These are phyloP conservation scores for Crematogaster levior DNA, from an alignment of 2,888 invertebrate species.

Conservation along the genomic window DNA sequence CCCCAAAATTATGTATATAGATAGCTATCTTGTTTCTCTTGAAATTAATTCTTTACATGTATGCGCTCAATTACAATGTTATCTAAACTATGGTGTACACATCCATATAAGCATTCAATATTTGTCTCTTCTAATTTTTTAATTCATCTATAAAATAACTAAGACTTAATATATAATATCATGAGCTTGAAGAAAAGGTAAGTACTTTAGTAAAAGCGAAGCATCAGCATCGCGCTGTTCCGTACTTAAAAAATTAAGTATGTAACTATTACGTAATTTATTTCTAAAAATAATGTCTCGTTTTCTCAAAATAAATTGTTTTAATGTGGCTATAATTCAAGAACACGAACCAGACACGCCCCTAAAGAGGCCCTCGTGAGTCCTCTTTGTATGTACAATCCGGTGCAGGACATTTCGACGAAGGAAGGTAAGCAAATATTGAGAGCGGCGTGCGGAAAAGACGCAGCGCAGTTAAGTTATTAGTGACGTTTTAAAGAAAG, in stretches of 20 bases:
- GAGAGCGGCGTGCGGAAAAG: conserved; percentile 47
- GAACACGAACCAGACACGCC: conserved; percentile 6
- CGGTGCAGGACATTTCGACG: conserved; percentile 59
- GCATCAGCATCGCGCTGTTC: too few relatives aligned
- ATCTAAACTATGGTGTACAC: background rate
- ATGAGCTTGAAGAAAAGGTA: background rate
- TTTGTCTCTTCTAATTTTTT: background rate
- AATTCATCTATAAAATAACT: background rate
- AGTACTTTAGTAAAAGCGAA: background rate
- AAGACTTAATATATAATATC: background rate
- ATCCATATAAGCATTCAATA: background rate
- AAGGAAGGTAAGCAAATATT: conserved; percentile 73
- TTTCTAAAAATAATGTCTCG: background rate
- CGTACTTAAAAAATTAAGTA: background rate
- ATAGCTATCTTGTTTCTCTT: background rate
- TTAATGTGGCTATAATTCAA: conserved; percentile 31
- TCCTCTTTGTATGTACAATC: conserved; percentile 44
- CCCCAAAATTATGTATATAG: background rate
- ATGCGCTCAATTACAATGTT: background rate
- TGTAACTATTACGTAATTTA: background rate
- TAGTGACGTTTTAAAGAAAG: conserved; percentile 61
- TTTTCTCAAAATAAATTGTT: background rate
- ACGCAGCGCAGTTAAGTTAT: conserved; percentile 62
- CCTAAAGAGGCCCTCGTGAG: conserved; percentile 29
- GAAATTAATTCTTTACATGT: background rate